phyloP scores from a whole-genome alignment of 2,113 vertebrate genomes.

The Desmodus rotundus region DNA sequence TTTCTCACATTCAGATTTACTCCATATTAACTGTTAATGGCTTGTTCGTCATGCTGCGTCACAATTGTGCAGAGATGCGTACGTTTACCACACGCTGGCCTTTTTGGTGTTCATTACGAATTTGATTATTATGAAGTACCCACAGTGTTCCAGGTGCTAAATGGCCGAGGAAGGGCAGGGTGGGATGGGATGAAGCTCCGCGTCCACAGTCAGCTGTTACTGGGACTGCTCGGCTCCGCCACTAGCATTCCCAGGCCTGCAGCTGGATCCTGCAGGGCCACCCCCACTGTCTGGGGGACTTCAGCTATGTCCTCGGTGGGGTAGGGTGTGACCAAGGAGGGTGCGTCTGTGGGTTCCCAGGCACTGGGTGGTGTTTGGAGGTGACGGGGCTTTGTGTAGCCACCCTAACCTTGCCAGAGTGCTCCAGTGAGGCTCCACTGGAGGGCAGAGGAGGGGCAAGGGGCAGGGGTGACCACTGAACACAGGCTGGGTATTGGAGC shows the following conservation, averaged over 20 bases:
- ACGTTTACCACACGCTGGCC: not conserved
- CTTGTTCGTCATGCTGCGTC: not conserved
- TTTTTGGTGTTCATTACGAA: not conserved
- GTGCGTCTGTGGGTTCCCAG: not conserved
- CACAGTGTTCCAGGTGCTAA: not conserved
- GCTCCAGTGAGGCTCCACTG: not conserved
- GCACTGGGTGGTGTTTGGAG: not conserved
- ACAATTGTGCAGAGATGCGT: not conserved
- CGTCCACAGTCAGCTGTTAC: not conserved
- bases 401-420: not conserved
- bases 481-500: not conserved
- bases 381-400: not conserved
- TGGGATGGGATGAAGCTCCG: not conserved
- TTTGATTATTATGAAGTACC: not conserved
- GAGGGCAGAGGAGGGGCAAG: not conserved
- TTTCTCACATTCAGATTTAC: not conserved
- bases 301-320: not conserved
- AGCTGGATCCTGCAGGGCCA: not conserved
- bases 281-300: not conserved
- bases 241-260: not conserved
- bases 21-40: not conserved
- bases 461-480: not conserved
- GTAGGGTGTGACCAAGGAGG: not conserved
- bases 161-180: not conserved
- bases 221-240: not conserved